These are phyloP conservation scores for Triplophysa tibetana DNA, from an alignment of 2,113 vertebrate species.

Conservation along the genomic window DNA sequence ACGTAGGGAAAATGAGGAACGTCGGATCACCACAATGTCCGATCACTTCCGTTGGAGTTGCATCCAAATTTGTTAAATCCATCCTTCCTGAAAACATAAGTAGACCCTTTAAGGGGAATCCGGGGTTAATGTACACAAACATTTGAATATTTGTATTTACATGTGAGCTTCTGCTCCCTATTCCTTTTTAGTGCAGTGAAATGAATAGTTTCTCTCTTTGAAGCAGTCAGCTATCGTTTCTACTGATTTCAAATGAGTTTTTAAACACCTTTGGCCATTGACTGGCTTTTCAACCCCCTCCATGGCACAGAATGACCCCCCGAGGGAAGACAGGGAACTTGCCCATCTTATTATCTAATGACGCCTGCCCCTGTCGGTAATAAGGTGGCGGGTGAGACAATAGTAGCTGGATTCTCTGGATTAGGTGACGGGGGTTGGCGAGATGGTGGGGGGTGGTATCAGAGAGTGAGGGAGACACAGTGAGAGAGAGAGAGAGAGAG, in stretches of 20 bases:
- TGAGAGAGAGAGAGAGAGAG: conserved; percentile 19
- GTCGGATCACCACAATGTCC: conserved; percentile 20
- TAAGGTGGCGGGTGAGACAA: conserved; percentile 49
- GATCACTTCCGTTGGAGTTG: conserved; percentile 27
- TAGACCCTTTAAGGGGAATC: background rate
- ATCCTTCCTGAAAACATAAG: conserved; percentile 12
- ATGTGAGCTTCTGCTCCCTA: background rate
- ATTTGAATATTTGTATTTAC: background rate
- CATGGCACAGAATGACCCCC: conserved; percentile 14
- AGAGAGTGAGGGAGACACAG: conserved; percentile 13
- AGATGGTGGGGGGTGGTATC: background rate
- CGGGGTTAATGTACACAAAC: background rate
- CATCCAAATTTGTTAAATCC: conserved; percentile 22
- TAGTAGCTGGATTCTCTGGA: conserved; percentile 47
- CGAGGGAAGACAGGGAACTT: conserved; percentile 24
- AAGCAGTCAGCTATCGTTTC: too few relatives aligned
- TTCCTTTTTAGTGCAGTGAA: background rate
- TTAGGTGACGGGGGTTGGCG: conserved; percentile 53
- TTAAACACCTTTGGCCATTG: too few relatives aligned
- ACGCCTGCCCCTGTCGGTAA: conserved; percentile 7
- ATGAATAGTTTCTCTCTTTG: too few relatives aligned
- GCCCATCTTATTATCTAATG: conserved; percentile 51
- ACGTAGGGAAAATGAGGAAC: conserved; percentile 20
- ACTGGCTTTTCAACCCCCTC: background rate
- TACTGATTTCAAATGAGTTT: too few relatives aligned